A percentile compares a stretch with the other conserved stretches of the same genome.
Evolutionary conservation across 2,888 invertebrate genomes (phyloP).

Genomic region (Tenodera sinensis): DNA sequence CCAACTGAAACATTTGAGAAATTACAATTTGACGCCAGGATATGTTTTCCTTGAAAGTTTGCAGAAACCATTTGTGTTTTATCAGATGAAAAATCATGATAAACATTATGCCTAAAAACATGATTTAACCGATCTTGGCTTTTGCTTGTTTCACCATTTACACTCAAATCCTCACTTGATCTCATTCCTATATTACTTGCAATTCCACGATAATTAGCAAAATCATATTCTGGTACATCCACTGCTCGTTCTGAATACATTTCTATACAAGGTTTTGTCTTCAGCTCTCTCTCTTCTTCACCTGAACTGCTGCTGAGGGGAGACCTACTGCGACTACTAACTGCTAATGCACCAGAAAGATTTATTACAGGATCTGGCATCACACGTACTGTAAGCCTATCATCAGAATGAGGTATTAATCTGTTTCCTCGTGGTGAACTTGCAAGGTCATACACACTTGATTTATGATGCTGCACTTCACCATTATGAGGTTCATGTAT

Average conservation of each 20-base stretch:
- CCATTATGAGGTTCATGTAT: constrained; percentile 26
- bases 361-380: constrained; percentile 56
- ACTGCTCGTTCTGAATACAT: constrained; percentile 42
- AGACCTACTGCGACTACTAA: constrained; percentile 35
- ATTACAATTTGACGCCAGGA: neutral
- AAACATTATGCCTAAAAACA: neutral
- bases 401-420: neutral
- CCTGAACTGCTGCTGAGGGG: constrained; percentile 37
- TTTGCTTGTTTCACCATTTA: constrained; percentile 36
- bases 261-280: constrained; percentile 4
- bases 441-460: constrained; percentile 19
- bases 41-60: constrained; percentile 36
- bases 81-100: neutral
- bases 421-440: neutral
- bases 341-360: constrained; percentile 20
- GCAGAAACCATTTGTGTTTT: constrained; percentile 8
- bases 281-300: constrained; percentile 23
- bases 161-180: constrained; percentile 37
- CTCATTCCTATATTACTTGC: neutral
- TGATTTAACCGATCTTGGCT: constrained; percentile 28
- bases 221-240: constrained; percentile 41
- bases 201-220: neutral
- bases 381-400: constrained; percentile 59
- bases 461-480: constrained; percentile 4
- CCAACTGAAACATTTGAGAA: neutral